Base-by-base conservation (phyloP, 2,888 invertebrate genomes). In the Cheilosia vulpina region DNA sequence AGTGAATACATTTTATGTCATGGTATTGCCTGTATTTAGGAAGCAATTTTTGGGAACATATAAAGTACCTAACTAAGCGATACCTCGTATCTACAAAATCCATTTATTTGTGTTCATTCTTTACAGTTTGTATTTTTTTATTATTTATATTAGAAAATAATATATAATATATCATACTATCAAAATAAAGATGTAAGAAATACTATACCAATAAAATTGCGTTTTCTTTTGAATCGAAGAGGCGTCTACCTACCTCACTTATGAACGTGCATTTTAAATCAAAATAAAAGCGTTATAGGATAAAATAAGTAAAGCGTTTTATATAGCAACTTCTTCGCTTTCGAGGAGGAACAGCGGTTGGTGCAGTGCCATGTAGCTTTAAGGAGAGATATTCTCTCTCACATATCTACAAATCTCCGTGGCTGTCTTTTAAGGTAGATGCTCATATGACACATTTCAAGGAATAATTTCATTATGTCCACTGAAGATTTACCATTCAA, bases 21-120 rank as follows among this genome's bases (percentile, higher is more conserved):
- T 55, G 9, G 17, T 45, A 17, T 78, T 77, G 57, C 17, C 41
- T 60, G 60, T 15, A 75, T 60, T n/a, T 62, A 50, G 24, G 53
- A 69, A 69, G 77, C 68, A 77, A 77, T 69, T 60, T 62, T 77
- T 55, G 69, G 77, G 77, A 77, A 77, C 77, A 77, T 69, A 63
- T 77, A 69, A 38, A 53, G 77, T 69, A 77, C 69, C 77, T 77
- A 69, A 52, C 58, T 24, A 47, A 71, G 34, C 60, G 80, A 75
- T 84, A 75, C 75, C 75, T 84, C 75, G 43, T 75, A 55, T 75
- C 65, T 79, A 79, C 45, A 79, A 75, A 77, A 79, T 84, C 65
- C 69, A 65, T 75, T 79, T 53, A 41, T 58, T 79, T 84, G 84
- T 84, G 80, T 84, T 84, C 84, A 75, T 80, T 34, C 58, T 80